Conservation (phyloP, 2,113 vertebrate genomes). For the Brachypteracias leptosomus region DNA sequence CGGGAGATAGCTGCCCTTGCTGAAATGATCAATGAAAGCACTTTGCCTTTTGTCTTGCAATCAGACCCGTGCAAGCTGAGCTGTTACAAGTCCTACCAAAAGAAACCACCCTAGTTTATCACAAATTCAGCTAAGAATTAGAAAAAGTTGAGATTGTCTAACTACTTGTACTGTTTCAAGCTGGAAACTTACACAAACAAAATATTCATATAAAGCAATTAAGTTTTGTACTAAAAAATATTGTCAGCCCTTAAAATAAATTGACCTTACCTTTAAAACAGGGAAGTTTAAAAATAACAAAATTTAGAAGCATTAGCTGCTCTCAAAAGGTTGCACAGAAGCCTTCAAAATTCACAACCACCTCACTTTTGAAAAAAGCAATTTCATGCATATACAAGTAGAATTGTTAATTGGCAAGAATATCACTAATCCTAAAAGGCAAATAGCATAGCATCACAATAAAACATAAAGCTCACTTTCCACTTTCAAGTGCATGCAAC, state of each 20-base stretch:
- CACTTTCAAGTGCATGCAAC: not conserved
- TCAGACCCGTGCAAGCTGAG: not conserved
- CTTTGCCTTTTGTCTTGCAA: constrained; percentile 14
- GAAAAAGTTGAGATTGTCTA: not conserved
- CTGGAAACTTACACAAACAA: not conserved
- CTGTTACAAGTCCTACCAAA: not conserved
- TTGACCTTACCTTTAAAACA: not conserved
- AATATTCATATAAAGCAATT: not conserved
- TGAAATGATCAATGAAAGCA: constrained; percentile 37
- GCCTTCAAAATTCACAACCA: not conserved
- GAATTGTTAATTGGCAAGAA: not conserved
- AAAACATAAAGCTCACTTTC: not conserved
- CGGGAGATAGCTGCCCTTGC: not conserved
- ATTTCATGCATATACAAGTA: not conserved
- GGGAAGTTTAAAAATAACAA: not conserved
- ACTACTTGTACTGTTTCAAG: not conserved
- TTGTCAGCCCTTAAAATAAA: not conserved
- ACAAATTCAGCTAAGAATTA: not conserved
- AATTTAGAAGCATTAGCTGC: not conserved
- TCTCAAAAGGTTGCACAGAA: not conserved
- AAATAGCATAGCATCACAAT: not conserved
- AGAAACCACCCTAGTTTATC: not conserved
- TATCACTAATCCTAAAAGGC: not conserved
- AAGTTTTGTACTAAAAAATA: not conserved
- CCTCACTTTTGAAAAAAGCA: not conserved